Conservation (phyloP, 2,888 invertebrate species). For the Strigamia transsilvanica region DNA sequence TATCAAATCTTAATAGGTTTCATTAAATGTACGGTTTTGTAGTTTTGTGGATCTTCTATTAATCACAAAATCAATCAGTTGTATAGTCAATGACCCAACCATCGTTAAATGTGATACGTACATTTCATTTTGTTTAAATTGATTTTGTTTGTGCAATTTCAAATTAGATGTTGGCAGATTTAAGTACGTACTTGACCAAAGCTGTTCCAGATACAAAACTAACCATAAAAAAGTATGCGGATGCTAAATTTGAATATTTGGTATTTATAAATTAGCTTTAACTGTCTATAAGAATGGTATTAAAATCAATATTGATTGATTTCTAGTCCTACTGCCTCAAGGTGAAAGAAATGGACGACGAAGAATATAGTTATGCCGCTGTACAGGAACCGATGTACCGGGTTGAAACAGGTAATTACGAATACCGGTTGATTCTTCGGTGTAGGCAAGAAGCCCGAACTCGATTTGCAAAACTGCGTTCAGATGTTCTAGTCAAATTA, state of each 20-base stretch:
- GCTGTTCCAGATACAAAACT: slow-evolving; percentile 98
- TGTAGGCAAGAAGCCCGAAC: slow-evolving; percentile 94
- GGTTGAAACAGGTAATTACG: slow-evolving; percentile 99
- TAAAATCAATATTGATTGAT: not conserved
- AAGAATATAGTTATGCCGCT: slow-evolving; percentile 91
- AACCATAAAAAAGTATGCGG: slow-evolving; percentile 97
- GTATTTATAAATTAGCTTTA: slow-evolving; percentile 60
- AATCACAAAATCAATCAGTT: too few relatives aligned
- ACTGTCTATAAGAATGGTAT: too few relatives aligned
- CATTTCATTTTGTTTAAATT: too few relatives aligned
- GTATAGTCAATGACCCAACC: too few relatives aligned
- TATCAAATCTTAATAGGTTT: too few relatives aligned
- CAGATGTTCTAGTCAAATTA: slow-evolving; percentile 86
- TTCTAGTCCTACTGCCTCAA: slow-evolving; percentile 91
- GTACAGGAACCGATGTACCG: slow-evolving; percentile 95
- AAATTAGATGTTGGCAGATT: slow-evolving; percentile 82
- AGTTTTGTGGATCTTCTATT: too few relatives aligned
- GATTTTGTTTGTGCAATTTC: not conserved
- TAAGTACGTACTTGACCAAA: slow-evolving; percentile 96
- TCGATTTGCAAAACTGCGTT: slow-evolving; percentile 79
- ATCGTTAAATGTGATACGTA: too few relatives aligned
- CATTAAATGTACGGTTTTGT: too few relatives aligned
- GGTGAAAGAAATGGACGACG: slow-evolving; percentile 99
- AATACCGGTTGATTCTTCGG: slow-evolving; percentile 92
- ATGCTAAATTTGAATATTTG: slow-evolving; percentile 98